Evolutionary conservation across 2,888 invertebrate genomes (phyloP).

Genomic region (Agrilus cyanescens): DNA sequence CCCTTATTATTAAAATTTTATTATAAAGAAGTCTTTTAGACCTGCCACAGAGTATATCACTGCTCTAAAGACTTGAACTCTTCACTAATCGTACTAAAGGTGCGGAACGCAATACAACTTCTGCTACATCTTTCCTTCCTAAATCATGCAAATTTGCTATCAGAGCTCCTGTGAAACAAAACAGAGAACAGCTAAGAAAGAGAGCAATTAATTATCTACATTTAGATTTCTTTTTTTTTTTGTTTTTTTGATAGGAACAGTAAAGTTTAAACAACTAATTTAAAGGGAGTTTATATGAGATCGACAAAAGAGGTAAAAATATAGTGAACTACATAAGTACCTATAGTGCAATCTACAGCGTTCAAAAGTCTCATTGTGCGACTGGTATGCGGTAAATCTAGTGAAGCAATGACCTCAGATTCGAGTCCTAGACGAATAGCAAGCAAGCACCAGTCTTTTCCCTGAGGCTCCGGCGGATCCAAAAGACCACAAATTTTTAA

Average conservation of each 20-base stretch:
- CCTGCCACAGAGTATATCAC: too few relatives aligned
- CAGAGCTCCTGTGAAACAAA: conserved; percentile 37
- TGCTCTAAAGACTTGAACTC: too few relatives aligned
- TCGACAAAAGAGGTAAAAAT: too few relatives aligned
- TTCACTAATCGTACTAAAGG: conserved; percentile 27
- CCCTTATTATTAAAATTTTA: too few relatives aligned
- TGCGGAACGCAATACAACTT: conserved; percentile 43
- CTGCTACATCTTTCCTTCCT: conserved; percentile 47
- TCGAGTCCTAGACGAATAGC: conserved; percentile 51
- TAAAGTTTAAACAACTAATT: too few relatives aligned
- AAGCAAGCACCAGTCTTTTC: conserved; percentile 66
- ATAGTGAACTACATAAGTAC: conserved; percentile 16
- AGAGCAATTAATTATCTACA: neutral
- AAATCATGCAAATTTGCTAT: conserved; percentile 45
- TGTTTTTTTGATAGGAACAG: too few relatives aligned
- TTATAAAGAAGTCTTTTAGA: too few relatives aligned
- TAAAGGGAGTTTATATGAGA: neutral
- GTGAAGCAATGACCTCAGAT: conserved; percentile 33
- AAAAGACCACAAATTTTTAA: conserved; percentile 52
- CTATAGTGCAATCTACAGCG: conserved; percentile 34
- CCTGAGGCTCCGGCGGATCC: conserved; percentile 60
- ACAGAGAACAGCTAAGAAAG: conserved; percentile 1
- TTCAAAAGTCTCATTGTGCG: conserved; percentile 32
- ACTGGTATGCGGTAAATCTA: conserved; percentile 34
- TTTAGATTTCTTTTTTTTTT: too few relatives aligned